A percentile compares a stretch with the other conserved stretches of the same genome.
phyloP scores from a whole-genome alignment of 2,888 invertebrate species.

The Pristionchus entomophagus region DNA sequence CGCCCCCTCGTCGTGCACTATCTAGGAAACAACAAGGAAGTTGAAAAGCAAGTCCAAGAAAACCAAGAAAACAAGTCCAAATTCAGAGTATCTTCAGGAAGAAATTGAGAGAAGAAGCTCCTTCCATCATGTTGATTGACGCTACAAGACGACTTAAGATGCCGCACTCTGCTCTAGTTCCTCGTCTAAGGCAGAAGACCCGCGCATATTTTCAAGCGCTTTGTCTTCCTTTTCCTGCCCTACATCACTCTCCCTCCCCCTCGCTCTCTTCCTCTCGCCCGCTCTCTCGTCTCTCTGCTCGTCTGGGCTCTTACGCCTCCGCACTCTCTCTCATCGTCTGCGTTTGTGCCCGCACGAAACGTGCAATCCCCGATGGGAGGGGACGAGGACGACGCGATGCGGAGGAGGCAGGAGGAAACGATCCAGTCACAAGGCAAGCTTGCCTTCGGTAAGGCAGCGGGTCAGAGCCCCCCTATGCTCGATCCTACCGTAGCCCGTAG shows the following conservation, averaged over 20 bases:
- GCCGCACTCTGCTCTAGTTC: not conserved
- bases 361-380: constrained; percentile 44
- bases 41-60: too few species aligned
- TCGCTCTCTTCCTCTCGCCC: not conserved
- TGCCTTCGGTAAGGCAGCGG: not conserved
- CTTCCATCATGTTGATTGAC: not conserved
- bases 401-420: constrained; percentile 31
- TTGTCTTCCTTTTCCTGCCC: constrained; percentile 27
- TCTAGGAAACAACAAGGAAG: too few species aligned
- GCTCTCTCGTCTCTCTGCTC: constrained; percentile 14
- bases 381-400: constrained; percentile 1
- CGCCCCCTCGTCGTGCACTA: too few species aligned
- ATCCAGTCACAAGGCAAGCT: constrained; percentile 12
- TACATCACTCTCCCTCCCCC: not conserved
- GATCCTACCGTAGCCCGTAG: not conserved
- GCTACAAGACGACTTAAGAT: not conserved
- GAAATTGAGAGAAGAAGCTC: not conserved
- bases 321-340: not conserved
- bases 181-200: not conserved
- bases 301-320: not conserved
- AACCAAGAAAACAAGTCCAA: too few species aligned
- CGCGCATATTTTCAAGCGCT: constrained; percentile 30
- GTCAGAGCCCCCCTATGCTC: not conserved
- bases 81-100: not conserved
- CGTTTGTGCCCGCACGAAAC: constrained; percentile 29